Conservation (phyloP, 1,140 invertebrate genomes). For the Solenopsis invicta region DNA sequence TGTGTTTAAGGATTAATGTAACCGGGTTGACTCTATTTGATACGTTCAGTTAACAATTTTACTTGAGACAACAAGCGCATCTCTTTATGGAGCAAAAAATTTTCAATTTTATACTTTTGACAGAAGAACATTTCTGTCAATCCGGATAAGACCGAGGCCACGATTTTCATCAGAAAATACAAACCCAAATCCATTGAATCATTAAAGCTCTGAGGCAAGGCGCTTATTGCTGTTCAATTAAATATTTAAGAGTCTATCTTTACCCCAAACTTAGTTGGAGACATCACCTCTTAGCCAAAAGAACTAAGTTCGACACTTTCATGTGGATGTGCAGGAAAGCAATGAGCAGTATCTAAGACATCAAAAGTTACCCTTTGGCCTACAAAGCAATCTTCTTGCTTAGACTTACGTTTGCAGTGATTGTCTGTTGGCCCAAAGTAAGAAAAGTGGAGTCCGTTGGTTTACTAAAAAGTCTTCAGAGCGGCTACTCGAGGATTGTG, state of each 20-base stretch:
- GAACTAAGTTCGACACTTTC: too few species aligned
- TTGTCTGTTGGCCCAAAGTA: background rate
- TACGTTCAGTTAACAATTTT: too few species aligned
- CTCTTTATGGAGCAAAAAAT: too few species aligned
- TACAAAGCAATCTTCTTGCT: too few species aligned
- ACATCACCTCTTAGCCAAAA: background rate
- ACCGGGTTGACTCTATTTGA: too few species aligned
- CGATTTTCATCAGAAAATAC: conserved; percentile 3
- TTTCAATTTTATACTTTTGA: too few species aligned
- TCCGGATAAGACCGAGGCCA: background rate
- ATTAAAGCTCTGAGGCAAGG: background rate
- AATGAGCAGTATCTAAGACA: too few species aligned
- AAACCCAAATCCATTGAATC: background rate
- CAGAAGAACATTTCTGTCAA: background rate
- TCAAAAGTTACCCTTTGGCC: too few species aligned
- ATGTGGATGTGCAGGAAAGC: too few species aligned
- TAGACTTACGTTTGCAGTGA: background rate
- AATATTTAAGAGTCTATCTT: background rate
- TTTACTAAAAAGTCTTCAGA: background rate
- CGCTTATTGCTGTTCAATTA: background rate
- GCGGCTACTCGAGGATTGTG: background rate
- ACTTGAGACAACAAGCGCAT: too few species aligned
- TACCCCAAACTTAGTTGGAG: background rate
- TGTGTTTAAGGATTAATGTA: too few species aligned
- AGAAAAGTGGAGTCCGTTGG: background rate